Percentiles rank a stretch among this genome's conserved stretches.
Evolutionary conservation across 1,140 invertebrate genomes (phyloP).

Genomic region (Papilio polytes): DNA sequence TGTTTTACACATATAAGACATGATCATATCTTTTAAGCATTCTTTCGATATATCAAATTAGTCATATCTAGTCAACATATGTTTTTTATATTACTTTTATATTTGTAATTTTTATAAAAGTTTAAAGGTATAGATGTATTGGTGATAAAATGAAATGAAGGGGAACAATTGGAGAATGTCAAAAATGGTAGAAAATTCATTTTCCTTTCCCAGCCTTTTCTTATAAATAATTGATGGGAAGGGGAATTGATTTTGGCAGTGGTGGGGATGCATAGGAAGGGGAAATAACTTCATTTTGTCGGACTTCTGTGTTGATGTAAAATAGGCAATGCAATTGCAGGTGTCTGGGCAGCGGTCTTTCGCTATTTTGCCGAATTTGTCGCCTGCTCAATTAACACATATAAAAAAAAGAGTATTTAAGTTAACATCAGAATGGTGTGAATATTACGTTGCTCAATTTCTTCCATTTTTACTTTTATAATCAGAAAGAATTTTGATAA

Average conservation of each 20-base stretch:
- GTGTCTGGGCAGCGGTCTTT: too few relatives aligned
- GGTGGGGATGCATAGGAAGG: too few relatives aligned
- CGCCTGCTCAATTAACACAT: too few relatives aligned
- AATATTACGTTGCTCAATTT: constrained; percentile 35
- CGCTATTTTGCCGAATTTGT: too few relatives aligned
- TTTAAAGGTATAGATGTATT: constrained; percentile 11
- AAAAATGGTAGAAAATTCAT: not conserved
- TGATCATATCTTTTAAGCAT: constrained; percentile 17
- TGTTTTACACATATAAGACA: not conserved
- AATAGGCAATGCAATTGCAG: too few relatives aligned
- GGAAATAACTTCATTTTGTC: too few relatives aligned
- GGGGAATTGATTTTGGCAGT: too few relatives aligned
- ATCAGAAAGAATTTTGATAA: constrained; percentile 21
- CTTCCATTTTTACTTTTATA: constrained; percentile 36
- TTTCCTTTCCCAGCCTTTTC: too few relatives aligned
- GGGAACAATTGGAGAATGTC: constrained; percentile 40
- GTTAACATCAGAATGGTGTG: constrained; percentile 15
- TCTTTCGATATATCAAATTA: constrained; percentile 32
- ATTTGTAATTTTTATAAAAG: constrained; percentile 1
- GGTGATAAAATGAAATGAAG: constrained; percentile 38
- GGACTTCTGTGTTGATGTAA: too few relatives aligned
- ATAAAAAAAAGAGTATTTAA: too few relatives aligned
- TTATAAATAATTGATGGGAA: too few relatives aligned
- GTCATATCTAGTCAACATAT: constrained; percentile 39
- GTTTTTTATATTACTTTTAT: constrained; percentile 25